Conservation (phyloP, 2,888 invertebrate genomes). For the Cryptocheilus praepositus region DNA sequence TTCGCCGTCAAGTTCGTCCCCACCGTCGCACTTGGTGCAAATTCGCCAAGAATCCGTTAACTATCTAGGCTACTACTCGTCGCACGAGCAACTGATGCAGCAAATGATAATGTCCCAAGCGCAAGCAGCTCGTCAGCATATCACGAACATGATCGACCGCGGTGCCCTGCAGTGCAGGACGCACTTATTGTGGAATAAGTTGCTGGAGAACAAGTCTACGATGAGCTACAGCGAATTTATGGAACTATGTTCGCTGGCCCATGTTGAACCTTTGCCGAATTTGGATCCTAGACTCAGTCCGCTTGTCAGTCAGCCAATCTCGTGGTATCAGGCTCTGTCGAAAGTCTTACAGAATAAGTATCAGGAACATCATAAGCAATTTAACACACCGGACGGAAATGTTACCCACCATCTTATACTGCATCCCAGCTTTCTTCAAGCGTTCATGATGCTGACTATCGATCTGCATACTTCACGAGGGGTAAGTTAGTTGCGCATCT, state of each 20-base stretch:
- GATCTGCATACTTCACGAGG: constrained; percentile 78
- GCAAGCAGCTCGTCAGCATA: constrained; percentile 76
- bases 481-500: constrained; percentile 72
- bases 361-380: constrained; percentile 78
- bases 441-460: constrained; percentile 81
- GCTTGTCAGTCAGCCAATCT: constrained; percentile 79
- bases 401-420: constrained; percentile 80
- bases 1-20: constrained; percentile 33
- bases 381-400: constrained; percentile 78
- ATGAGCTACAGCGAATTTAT: constrained; percentile 80
- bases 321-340: constrained; percentile 81
- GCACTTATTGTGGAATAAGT: constrained; percentile 83
- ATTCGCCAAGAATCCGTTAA: constrained; percentile 80
- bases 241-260: constrained; percentile 80
- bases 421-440: constrained; percentile 80
- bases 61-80: constrained; percentile 83
- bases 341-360: constrained; percentile 79
- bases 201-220: constrained; percentile 76
- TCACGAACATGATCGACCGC: constrained; percentile 79
- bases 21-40: constrained; percentile 63
- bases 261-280: constrained; percentile 77
- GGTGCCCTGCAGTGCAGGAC: constrained; percentile 83
- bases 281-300: constrained; percentile 79
- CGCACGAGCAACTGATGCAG: constrained; percentile 82
- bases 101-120: constrained; percentile 79